Percentiles rank a stretch among this genome's conserved stretches.
These are phyloP conservation scores for Galerucella calmariensis DNA, from an alignment of 2,888 invertebrate species.

Conservation along the genomic window DNA sequence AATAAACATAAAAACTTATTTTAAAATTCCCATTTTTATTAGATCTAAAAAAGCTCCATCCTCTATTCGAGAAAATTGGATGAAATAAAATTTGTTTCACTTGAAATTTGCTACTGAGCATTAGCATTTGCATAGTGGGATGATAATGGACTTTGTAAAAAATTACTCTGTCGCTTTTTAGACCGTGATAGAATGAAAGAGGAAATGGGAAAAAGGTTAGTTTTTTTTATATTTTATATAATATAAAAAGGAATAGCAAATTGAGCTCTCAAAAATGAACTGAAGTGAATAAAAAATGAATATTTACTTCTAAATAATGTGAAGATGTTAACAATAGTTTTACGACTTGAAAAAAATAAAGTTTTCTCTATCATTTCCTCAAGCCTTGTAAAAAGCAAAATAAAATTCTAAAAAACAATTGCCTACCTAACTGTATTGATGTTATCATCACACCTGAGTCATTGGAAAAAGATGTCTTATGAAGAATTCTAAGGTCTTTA, in stretches of 20 bases:
- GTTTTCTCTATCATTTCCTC: no score
- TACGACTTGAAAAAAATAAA: no score
- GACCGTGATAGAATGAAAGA: conserved; percentile 23
- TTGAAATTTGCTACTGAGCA: not conserved
- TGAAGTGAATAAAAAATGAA: not conserved
- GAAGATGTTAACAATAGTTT: no score
- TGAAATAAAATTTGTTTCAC: conserved; percentile 21
- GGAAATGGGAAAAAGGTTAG: conserved; percentile 16
- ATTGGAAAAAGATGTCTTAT: conserved; percentile 3
- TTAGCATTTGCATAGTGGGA: conserved; percentile 25
- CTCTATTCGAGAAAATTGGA: conserved; percentile 17
- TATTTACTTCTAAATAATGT: no score
- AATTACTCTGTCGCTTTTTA: conserved; percentile 19
- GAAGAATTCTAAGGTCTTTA: conserved; percentile 1
- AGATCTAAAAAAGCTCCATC: not conserved
- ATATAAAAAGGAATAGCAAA: conserved; percentile 7
- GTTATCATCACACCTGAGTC: conserved; percentile 9
- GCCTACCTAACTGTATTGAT: not conserved
- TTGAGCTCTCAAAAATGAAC: conserved; percentile 6
- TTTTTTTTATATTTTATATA: conserved; percentile 8
- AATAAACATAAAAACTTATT: not conserved
- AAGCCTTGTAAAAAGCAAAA: not conserved
- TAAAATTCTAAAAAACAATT: not conserved
- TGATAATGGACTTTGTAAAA: conserved; percentile 27
- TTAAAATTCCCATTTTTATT: not conserved